phyloP scores from a whole-genome alignment of 2,113 vertebrate species.

The Archilochus colubris region DNA sequence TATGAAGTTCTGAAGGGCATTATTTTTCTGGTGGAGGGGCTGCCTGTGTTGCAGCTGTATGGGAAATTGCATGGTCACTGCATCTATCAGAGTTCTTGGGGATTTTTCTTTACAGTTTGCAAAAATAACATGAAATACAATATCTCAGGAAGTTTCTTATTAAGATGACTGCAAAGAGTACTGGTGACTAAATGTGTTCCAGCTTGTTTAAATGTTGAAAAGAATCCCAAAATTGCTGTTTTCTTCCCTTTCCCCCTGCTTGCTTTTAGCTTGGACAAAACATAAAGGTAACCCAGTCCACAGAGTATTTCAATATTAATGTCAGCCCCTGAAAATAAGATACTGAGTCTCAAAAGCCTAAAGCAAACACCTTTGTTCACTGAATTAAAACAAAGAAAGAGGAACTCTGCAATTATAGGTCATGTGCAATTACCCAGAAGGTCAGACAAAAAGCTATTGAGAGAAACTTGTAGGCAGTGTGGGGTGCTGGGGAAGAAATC shows the following conservation, averaged over 20 bases:
- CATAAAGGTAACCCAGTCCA: neutral
- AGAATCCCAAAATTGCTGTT: neutral
- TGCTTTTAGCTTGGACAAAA: neutral
- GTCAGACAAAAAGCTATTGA: conserved; percentile 30
- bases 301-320: neutral
- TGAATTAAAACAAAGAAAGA: neutral
- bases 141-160: neutral
- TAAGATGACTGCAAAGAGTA: neutral
- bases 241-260: neutral
- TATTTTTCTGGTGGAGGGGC: neutral
- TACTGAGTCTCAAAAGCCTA: neutral
- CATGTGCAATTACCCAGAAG: neutral
- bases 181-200: neutral
- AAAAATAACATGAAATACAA: neutral
- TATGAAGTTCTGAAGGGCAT: neutral
- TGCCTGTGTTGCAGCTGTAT: neutral
- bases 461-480: neutral
- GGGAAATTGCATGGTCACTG: neutral
- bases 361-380: neutral
- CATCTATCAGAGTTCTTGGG: neutral
- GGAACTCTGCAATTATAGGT: neutral
- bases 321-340: neutral
- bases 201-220: neutral
- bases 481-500: neutral
- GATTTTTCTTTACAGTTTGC: neutral